These are phyloP conservation scores for Protonemura montana DNA, from an alignment of 2,888 invertebrate species.

Conservation along the genomic window DNA sequence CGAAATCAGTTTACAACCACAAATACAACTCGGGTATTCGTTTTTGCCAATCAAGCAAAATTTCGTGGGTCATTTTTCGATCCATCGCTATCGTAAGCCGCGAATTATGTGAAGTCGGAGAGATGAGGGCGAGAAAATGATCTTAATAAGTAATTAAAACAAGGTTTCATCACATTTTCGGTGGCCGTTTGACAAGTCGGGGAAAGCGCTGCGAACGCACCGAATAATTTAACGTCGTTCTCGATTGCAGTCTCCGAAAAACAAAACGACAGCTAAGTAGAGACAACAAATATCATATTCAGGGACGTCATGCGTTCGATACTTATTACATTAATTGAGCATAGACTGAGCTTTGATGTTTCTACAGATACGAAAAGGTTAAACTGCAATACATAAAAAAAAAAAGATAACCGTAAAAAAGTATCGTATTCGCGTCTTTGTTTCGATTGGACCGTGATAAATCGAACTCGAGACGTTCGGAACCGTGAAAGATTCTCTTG, in stretches of 20 bases:
- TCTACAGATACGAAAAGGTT: not conserved
- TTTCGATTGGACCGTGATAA: not conserved
- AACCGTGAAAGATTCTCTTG: not conserved
- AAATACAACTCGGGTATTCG: too few relatives aligned
- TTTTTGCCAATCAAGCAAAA: too few relatives aligned
- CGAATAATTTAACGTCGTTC: not conserved
- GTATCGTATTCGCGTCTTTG: not conserved
- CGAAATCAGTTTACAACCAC: too few relatives aligned
- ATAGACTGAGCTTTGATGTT: not conserved
- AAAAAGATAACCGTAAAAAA: not conserved
- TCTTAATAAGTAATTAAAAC: not conserved
- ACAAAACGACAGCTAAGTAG: not conserved
- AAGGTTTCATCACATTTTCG: conserved; percentile 7
- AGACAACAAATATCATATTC: not conserved
- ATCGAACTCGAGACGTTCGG: not conserved
- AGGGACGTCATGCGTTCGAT: not conserved
- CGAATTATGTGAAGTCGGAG: too few relatives aligned
- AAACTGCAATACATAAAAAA: not conserved
- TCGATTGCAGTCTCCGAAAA: not conserved
- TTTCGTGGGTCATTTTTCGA: too few relatives aligned
- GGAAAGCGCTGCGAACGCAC: not conserved
- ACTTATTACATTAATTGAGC: conserved; percentile 1
- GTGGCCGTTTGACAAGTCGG: not conserved
- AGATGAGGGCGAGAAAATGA: too few relatives aligned
- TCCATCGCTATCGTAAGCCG: too few relatives aligned